phyloP scores from a whole-genome alignment of 2,888 invertebrate genomes.

The Mythimna pallens region DNA sequence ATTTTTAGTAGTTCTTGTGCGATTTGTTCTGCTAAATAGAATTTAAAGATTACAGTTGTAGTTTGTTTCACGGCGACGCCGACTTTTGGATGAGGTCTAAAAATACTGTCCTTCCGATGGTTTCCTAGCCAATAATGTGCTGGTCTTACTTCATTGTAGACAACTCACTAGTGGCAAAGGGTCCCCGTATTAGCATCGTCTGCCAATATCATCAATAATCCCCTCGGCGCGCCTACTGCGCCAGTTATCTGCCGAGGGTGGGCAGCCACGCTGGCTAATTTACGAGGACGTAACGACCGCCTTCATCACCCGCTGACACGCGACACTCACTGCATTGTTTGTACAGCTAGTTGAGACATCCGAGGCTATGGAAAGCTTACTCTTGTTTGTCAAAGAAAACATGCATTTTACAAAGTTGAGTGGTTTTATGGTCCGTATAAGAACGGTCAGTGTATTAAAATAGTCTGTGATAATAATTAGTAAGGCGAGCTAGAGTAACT shows the following conservation, averaged over 20 bases:
- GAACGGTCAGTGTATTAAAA: neutral
- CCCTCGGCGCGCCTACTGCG: constrained; percentile 26
- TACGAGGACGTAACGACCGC: constrained; percentile 40
- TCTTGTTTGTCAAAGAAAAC: neutral
- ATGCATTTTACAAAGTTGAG: neutral
- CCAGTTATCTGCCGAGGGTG: constrained; percentile 34
- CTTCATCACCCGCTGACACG: constrained; percentile 45
- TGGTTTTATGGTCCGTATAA: neutral
- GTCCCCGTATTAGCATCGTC: constrained; percentile 28
- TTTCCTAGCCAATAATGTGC: neutral
- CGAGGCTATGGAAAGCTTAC: neutral
- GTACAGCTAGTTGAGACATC: constrained; percentile 1
- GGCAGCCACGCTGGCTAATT: constrained; percentile 39
- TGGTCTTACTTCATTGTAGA: neutral
- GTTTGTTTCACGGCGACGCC: neutral
- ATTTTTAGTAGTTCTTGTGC: neutral
- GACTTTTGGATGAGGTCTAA: neutral
- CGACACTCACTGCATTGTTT: constrained; percentile 28
- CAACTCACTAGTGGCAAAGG: constrained; percentile 3
- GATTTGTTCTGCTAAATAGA: constrained; percentile 5
- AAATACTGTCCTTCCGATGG: neutral
- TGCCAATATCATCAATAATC: constrained; percentile 33
- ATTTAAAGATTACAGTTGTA: neutral
- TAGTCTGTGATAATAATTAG: neutral
- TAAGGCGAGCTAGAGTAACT: neutral